phyloP scores from a whole-genome alignment of 2,113 vertebrate genomes.

The Pteropus alecto region DNA sequence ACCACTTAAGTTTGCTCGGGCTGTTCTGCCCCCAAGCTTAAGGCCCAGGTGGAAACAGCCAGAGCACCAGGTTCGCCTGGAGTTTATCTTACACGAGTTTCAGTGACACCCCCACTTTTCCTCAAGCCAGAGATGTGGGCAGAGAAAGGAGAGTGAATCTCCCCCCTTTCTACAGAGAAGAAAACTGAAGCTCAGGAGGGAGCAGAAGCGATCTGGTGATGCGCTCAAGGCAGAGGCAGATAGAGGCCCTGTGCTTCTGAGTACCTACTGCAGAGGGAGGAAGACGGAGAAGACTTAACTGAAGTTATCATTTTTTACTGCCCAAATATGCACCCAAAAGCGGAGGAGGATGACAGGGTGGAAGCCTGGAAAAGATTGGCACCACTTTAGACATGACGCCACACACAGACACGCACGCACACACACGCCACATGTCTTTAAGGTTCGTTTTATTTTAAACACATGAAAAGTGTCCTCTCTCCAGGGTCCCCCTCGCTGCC shows the following conservation, averaged over 20 bases:
- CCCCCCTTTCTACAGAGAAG: fast-evolving
- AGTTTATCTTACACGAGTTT: not conserved
- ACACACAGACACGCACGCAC: fast-evolving
- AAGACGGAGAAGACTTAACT: not conserved
- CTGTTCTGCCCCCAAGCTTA: not conserved
- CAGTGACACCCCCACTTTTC: not conserved
- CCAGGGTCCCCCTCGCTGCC: not conserved
- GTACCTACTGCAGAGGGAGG: not conserved
- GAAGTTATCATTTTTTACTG: not conserved
- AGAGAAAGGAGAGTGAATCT: not conserved
- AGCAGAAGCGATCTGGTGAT: not conserved
- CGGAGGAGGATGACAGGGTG: fast-evolving
- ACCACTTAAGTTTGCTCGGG: fast-evolving
- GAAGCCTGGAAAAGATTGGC: not conserved
- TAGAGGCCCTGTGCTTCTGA: not conserved
- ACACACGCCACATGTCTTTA: not conserved
- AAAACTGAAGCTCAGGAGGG: not conserved
- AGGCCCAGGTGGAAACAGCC: not conserved
- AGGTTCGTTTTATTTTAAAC: not conserved
- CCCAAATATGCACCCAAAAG: not conserved
- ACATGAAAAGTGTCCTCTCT: not conserved
- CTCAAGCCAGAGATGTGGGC: not conserved
- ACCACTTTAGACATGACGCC: not conserved
- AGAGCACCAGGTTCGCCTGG: not conserved
- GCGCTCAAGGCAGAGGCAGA: not conserved